Conservation (phyloP, 1,140 invertebrate species). For the Diachasma alloeum region DNA sequence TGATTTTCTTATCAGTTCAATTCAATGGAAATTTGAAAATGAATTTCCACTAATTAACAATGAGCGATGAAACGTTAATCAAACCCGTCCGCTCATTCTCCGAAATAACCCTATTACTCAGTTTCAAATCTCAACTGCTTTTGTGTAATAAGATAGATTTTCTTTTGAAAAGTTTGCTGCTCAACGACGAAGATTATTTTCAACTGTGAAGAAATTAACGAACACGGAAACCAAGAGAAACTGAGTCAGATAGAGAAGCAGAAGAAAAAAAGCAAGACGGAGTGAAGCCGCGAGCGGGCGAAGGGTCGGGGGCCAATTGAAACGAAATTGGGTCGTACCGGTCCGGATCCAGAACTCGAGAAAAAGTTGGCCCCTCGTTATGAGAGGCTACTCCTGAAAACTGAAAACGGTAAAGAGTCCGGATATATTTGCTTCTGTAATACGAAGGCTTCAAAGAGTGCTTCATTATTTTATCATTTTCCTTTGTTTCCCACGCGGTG, state of each 20-base stretch:
- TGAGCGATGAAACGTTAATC: background rate
- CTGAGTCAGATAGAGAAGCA: background rate
- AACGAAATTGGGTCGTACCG: conserved; percentile 27
- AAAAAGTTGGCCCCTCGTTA: conserved; percentile 28
- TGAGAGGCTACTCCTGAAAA: conserved; percentile 15
- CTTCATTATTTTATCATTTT: conserved; percentile 8
- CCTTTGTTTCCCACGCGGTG: background rate
- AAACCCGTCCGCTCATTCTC: background rate
- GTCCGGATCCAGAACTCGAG: conserved; percentile 4
- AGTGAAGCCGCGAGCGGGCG: background rate
- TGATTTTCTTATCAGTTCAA: too few species aligned
- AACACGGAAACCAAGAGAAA: background rate
- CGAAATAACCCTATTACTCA: background rate
- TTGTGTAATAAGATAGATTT: background rate
- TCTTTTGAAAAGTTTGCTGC: background rate
- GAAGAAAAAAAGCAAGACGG: background rate
- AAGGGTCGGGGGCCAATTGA: conserved; percentile 20
- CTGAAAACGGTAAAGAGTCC: conserved; percentile 9
- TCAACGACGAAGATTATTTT: conserved; percentile 37
- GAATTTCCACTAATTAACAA: background rate
- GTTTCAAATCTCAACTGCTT: background rate
- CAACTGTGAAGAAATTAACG: conserved; percentile 34
- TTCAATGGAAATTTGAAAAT: background rate
- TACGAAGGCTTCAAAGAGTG: background rate
- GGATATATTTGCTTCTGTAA: conserved; percentile 10